Percentiles rank a stretch among this genome's conserved stretches.
Evolutionary conservation across 2,113 vertebrate species (phyloP).

Genomic region (Hiodon alosoides): DNA sequence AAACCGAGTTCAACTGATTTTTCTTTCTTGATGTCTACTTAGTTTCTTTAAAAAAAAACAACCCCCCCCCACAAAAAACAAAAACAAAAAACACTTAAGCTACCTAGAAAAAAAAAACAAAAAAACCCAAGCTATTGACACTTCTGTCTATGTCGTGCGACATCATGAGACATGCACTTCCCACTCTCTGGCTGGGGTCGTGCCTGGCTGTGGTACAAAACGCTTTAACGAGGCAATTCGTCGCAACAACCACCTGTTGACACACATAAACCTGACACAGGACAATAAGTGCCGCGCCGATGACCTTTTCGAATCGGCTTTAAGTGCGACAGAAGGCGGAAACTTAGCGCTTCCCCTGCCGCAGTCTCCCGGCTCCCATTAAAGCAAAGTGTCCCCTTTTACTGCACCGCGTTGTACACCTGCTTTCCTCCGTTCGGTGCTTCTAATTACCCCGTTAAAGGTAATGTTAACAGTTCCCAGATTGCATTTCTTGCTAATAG

Average conservation of each 20-base stretch:
- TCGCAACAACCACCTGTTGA: background rate
- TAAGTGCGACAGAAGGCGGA: background rate
- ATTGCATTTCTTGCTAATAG: constrained; percentile 8
- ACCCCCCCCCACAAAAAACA: no score
- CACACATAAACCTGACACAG: background rate
- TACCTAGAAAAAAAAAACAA: no score
- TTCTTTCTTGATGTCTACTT: background rate
- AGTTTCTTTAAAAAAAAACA: no score
- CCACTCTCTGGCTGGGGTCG: no score
- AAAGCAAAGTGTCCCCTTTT: background rate
- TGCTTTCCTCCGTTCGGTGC: constrained; percentile 10
- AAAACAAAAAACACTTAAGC: no score
- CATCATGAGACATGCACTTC: no score
- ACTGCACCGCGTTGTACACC: background rate
- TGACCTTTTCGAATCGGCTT: background rate
- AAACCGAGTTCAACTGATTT: background rate
- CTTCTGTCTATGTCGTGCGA: no score
- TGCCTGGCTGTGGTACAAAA: no score
- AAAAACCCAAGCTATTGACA: no score
- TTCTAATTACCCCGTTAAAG: constrained; percentile 11
- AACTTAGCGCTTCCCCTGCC: background rate
- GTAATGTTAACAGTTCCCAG: background rate
- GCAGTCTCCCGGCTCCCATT: background rate
- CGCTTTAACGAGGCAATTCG: background rate
- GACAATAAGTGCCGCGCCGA: no score